phyloP scores from a whole-genome alignment of 2,888 invertebrate genomes.

The Drosophila testacea region DNA sequence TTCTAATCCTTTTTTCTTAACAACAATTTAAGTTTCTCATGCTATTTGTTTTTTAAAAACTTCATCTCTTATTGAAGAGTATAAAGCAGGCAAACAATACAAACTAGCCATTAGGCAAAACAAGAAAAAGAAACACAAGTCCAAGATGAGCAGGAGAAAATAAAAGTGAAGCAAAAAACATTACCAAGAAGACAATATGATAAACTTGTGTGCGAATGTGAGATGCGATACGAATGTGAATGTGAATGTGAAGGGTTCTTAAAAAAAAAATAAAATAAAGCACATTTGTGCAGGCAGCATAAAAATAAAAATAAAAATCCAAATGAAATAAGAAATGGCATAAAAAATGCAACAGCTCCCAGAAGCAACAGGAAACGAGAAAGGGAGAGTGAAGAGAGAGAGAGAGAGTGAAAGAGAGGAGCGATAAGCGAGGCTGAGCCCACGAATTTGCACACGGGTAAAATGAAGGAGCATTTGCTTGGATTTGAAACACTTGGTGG shows the following conservation, averaged over 20 bases:
- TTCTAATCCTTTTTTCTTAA: not conserved
- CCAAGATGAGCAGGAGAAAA: conserved; percentile 16
- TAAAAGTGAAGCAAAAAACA: conserved; percentile 19
- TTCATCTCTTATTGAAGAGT: conserved; percentile 22
- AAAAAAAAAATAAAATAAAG: conserved; percentile 22
- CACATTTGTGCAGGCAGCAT: conserved; percentile 57
- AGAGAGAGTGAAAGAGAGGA: not conserved
- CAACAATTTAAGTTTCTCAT: not conserved
- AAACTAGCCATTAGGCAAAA: conserved; percentile 56
- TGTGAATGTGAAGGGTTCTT: conserved; percentile 15
- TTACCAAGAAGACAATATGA: conserved; percentile 60
- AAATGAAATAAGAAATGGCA: conserved; percentile 72
- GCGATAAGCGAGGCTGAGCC: conserved; percentile 38
- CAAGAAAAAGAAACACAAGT: conserved; percentile 19
- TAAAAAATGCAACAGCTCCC: conserved; percentile 76
- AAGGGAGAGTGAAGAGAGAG: not conserved
- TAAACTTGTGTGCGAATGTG: conserved; percentile 47
- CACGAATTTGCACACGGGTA: conserved; percentile 46
- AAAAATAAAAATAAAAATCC: conserved; percentile 64
- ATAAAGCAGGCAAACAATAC: conserved; percentile 37
- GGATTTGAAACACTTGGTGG: conserved; percentile 28
- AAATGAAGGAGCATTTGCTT: conserved; percentile 6
- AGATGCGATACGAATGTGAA: conserved; percentile 19
- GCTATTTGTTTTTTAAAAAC: not conserved
- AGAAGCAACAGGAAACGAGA: conserved; percentile 63